Evolutionary conservation across 2,113 vertebrate species (phyloP), one percentile per base, ranked within the genome.

Genomic region (Silurus glanis): DNA sequence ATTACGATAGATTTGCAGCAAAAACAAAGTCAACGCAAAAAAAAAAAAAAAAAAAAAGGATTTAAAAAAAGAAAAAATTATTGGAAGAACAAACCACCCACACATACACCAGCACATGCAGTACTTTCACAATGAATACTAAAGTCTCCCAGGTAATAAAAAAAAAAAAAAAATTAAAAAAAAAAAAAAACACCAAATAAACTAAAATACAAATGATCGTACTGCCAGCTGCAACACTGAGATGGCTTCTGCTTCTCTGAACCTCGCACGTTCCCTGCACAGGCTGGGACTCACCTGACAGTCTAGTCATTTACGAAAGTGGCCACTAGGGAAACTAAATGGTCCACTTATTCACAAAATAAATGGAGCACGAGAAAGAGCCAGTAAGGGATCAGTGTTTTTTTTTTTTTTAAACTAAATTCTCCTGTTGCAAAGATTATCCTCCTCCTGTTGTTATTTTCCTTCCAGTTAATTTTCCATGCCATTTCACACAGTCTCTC

Each of bases 91-190:
- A 86, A 59, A 37, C 56, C 53, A 82, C 49, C 55, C 74, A 58
- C 75, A 80, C 53, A 72, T 9, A 66, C 84, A 80, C 61, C 53
- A 79, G 53, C 64, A 80, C 64, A 69, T 85, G 53, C 47, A 64
- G 66, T 66, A 59, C 45, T 64, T 78, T 37, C 59, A 87, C 71
- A 80, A 74, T 10, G 12, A 69, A 79, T 74, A 83, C 79, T 83
- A 89, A 90, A 86, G 75, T 72, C 17, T 89, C 89, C 89, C 90
- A 87, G 90, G 83, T 87, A 89, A 89, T 81, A 61, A 90, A 88
- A 80, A 47, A 25, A 87, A 92, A 87, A 89, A 9, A 90, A 89
- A 82, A 61, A 89, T 37, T n/a, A n/a, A 87, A 89, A 14, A 90
- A 89, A 82, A 61, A 90, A 87, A 80, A 53, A 25, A 87, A 92